phyloP scores from a whole-genome alignment of 2,113 vertebrate species.

The Tretioscincus oriximinensis region DNA sequence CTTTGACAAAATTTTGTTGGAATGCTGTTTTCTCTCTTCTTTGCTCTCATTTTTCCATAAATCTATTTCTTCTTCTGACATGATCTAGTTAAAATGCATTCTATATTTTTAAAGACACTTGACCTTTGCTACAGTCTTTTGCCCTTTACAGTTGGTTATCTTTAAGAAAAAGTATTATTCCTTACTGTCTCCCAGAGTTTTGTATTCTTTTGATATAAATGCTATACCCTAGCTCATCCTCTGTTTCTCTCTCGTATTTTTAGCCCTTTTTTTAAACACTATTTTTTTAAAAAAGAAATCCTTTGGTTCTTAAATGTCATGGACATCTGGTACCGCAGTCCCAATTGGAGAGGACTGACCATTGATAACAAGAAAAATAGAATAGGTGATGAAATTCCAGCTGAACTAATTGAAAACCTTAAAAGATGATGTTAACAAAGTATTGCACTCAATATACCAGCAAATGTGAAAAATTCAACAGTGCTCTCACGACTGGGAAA shows the following conservation, averaged over 20 bases:
- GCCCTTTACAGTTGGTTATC: slow-evolving; percentile 22
- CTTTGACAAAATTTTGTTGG: background rate
- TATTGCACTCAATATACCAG: too few species aligned
- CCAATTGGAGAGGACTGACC: background rate
- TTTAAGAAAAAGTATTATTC: slow-evolving; percentile 8
- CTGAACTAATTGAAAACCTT: too few species aligned
- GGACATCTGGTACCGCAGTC: rapidly evolving
- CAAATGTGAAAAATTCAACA: too few species aligned
- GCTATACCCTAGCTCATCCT: background rate
- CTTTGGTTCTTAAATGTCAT: background rate
- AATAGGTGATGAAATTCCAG: too few species aligned
- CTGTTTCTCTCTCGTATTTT: background rate
- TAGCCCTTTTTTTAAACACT: background rate
- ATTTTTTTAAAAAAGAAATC: background rate
- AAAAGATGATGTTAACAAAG: too few species aligned
- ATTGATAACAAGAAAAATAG: background rate
- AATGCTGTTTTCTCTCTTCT: background rate
- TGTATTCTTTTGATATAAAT: slow-evolving; percentile 5
- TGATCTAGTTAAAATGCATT: slow-evolving; percentile 15
- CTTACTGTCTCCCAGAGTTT: slow-evolving; percentile 1
- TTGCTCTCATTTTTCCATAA: background rate
- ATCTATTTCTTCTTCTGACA: slow-evolving; percentile 17
- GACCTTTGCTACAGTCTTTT: background rate
- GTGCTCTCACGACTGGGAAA: too few species aligned
- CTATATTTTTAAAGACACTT: background rate